A percentile compares a stretch with the other conserved stretches of the same genome.
phyloP scores from a whole-genome alignment of 2,888 invertebrate genomes.

The Ditylenchus weischeri region DNA sequence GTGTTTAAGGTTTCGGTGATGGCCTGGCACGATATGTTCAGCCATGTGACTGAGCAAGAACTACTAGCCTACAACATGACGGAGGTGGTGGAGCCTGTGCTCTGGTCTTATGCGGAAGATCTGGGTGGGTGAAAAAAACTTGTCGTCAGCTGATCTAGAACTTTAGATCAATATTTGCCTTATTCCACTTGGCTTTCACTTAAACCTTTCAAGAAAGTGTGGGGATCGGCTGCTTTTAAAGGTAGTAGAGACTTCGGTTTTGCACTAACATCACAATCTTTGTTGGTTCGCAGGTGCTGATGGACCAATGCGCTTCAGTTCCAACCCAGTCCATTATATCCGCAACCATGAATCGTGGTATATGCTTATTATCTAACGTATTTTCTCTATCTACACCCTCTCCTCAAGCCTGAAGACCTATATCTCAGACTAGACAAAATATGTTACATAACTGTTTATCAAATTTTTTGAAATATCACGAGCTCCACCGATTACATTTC shows the following conservation, averaged over 20 bases:
- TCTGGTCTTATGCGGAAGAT: slow-evolving; percentile 58
- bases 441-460: too few species aligned
- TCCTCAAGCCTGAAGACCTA: too few species aligned
- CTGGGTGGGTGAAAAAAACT: too few species aligned
- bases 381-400: too few species aligned
- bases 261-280: not conserved
- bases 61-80: slow-evolving; percentile 39
- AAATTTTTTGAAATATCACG: too few species aligned
- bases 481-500: too few species aligned
- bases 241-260: not conserved
- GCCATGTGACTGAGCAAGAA: slow-evolving; percentile 43
- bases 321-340: slow-evolving; percentile 62
- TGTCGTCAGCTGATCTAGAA: too few species aligned
- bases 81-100: slow-evolving; percentile 49
- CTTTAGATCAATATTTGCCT: slow-evolving; percentile 50
- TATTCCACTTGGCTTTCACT: slow-evolving; percentile 20
- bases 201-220: slow-evolving; percentile 8
- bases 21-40: slow-evolving; percentile 59
- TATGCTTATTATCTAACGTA: slow-evolving; percentile 1
- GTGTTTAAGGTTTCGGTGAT: slow-evolving; percentile 42
- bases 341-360: slow-evolving; percentile 63
- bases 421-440: too few species aligned
- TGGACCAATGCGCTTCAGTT: slow-evolving; percentile 59
- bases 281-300: slow-evolving; percentile 65
- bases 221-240: slow-evolving; percentile 1